phyloP scores from a whole-genome alignment of 2,888 invertebrate genomes.

The Mimachlamys varia region DNA sequence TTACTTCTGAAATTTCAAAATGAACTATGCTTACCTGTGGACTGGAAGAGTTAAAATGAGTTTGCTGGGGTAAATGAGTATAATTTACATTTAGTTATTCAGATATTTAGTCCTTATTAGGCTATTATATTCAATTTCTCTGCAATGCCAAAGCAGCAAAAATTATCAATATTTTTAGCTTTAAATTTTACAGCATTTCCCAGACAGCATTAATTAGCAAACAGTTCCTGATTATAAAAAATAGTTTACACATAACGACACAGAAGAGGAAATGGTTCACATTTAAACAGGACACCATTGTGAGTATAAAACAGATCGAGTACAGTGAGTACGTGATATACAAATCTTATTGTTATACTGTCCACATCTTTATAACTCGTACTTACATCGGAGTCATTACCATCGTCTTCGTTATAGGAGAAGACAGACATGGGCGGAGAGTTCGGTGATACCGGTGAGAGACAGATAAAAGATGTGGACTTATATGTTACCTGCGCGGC shows the following conservation, averaged over 20 bases:
- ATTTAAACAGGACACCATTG: neutral
- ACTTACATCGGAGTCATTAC: neutral
- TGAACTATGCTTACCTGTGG: too few species aligned
- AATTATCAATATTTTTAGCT: neutral
- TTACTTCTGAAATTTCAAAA: too few species aligned
- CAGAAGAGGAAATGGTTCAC: neutral
- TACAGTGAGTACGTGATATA: neutral
- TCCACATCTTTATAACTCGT: neutral
- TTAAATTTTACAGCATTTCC: neutral
- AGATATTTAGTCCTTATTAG: neutral
- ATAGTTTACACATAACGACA: neutral
- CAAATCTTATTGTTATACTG: neutral
- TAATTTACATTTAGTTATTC: too few species aligned
- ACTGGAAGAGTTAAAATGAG: too few species aligned
- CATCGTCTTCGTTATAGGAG: neutral
- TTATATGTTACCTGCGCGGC: slow-evolving; percentile 43
- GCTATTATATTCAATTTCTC: neutral
- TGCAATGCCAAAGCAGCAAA: neutral
- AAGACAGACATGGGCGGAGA: slow-evolving; percentile 28
- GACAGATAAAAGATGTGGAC: slow-evolving; percentile 40
- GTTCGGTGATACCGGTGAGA: slow-evolving; percentile 35
- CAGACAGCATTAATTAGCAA: neutral
- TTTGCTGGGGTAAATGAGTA: too few species aligned
- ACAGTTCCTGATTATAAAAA: neutral
- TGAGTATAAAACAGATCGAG: neutral